These are phyloP conservation scores for Pemphigus obesinymphae DNA, from an alignment of 1,140 invertebrate species.

Conservation along the genomic window DNA sequence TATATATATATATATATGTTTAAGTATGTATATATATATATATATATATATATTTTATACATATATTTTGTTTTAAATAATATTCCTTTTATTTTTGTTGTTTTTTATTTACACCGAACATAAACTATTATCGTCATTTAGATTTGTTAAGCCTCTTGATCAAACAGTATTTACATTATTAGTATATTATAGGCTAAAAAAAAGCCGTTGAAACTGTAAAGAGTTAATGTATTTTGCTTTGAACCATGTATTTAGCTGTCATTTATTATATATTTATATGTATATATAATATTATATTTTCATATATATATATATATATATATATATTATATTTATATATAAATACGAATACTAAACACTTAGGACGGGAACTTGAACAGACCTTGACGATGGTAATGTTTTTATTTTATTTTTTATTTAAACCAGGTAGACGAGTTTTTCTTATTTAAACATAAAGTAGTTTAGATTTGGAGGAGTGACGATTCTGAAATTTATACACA, in stretches of 20 bases:
- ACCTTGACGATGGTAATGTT: constrained; percentile 20
- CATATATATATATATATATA: neutral
- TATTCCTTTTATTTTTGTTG: constrained; percentile 7
- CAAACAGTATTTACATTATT: constrained; percentile 19
- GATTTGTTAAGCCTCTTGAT: constrained; percentile 23
- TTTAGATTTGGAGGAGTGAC: neutral
- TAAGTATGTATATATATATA: neutral
- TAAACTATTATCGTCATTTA: constrained; percentile 32
- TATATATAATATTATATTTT: neutral
- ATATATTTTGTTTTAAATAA: constrained; percentile 23
- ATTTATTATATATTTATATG: constrained; percentile 16
- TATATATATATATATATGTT: neutral
- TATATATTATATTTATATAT: neutral
- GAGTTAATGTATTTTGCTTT: constrained; percentile 37
- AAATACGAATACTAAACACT: constrained; percentile 15
- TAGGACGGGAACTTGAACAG: constrained; percentile 11
- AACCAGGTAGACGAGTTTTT: constrained; percentile 5
- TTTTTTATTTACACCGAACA: neutral
- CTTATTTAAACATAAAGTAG: neutral
- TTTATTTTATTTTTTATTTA: neutral
- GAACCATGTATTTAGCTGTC: constrained; percentile 38
- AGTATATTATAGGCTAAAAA: neutral
- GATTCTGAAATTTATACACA: neutral
- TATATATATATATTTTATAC: neutral
- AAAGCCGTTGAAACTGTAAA: constrained; percentile 32